Base-by-base conservation (phyloP, 2,888 invertebrate genomes). In the Agrenia bidenticulata region DNA sequence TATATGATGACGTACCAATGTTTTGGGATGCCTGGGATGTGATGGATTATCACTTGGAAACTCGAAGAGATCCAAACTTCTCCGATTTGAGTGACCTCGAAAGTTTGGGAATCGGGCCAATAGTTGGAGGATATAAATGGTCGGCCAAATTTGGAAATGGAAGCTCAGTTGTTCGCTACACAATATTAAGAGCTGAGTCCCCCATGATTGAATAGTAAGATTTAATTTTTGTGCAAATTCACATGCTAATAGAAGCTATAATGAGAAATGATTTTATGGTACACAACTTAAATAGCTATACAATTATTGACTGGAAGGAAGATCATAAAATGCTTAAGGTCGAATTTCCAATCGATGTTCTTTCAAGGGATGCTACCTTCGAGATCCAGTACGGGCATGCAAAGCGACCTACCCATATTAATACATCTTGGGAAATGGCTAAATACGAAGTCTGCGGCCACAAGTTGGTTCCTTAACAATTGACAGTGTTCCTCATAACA, bases 401-500 rank as follows among this genome's bases (percentile, higher is more conserved):
- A 2, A 77, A 79, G 63, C 73, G 83, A 24, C 81, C 82, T 0
- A 82, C 81, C n/a, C 82, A 82, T 70, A 78, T 75, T 54, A 83
- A 83, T 75, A 83, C 83, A 13, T 81, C 81, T 15, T 83, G 83
- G 83, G 83, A 83, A 73, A 79, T 79, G 70, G 82, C 83, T 7
- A 80, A 79, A 72, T 83, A 78, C 78, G 83, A 83, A 79, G 82
- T 83, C 5, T 83, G 82, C 77, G 82, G 81, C 27, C 83, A 83
- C 76, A 82, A 82, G 77, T 77, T 61, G n/a, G 45, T 45, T 5
- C n/a, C 45, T 39, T 15, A 39, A 11, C 39, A 9, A 11, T 39
- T 7, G 7, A 49, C 9, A 49, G 49, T 49, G n/a, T n/a, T n/a
- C n/a, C n/a, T n/a, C n/a, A n/a, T n/a, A n/a, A n/a, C n/a, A n/a